Percentiles rank a stretch among this genome's conserved stretches.
phyloP scores from a whole-genome alignment of 2,113 vertebrate genomes.

The Passer domesticus region DNA sequence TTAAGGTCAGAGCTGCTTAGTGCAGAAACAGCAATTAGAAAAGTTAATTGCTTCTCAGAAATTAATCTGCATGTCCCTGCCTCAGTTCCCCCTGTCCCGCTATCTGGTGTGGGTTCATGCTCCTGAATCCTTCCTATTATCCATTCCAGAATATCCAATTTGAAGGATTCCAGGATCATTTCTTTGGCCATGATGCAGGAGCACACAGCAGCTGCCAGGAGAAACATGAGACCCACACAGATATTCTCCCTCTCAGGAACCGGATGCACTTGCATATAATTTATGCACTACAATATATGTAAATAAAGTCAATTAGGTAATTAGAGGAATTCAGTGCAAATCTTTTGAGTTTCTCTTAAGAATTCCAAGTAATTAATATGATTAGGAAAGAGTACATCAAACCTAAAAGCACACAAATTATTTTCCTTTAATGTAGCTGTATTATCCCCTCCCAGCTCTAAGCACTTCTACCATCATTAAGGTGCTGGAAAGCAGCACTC shows the following conservation, averaged over 20 bases:
- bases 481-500: neutral
- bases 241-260: neutral
- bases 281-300: conserved; percentile 5
- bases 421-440: neutral
- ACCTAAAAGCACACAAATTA: conserved; percentile 5
- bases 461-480: neutral
- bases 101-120: neutral
- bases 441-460: neutral
- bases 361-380: conserved; percentile 30
- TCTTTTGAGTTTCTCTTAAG: conserved; percentile 29
- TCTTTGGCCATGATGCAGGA: neutral
- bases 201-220: neutral
- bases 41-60: neutral
- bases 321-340: conserved; percentile 8
- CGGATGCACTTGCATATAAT: neutral
- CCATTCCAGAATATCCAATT: accelerated
- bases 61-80: neutral
- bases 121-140: neutral
- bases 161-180: neutral
- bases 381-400: conserved; percentile 39
- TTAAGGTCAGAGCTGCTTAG: neutral
- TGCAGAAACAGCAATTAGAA: neutral
- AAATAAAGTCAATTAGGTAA: conserved; percentile 59
- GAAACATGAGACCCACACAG: neutral
- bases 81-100: neutral